phyloP scores from a whole-genome alignment of 2,888 invertebrate genomes.

The Ramazzottius varieornatus region DNA sequence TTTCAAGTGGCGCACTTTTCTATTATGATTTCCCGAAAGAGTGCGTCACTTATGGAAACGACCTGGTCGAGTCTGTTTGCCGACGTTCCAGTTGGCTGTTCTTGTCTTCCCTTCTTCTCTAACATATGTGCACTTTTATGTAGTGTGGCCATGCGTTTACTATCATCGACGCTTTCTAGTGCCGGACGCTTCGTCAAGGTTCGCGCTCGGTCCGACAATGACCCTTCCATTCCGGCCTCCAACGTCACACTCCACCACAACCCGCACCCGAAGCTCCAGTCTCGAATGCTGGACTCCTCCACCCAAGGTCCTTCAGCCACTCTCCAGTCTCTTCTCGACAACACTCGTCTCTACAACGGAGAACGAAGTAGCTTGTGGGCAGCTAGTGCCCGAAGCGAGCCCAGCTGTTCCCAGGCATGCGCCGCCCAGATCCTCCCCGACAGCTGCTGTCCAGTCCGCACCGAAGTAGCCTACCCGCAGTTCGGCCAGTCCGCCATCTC shows the following conservation, averaged over 20 bases:
- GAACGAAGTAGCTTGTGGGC: neutral
- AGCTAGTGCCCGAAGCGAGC: neutral
- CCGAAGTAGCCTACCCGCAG: slow-evolving; percentile 1
- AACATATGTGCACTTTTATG: neutral
- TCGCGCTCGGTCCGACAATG: neutral
- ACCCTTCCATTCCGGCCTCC: too few relatives aligned
- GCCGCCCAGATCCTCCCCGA: neutral
- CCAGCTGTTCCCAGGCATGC: neutral
- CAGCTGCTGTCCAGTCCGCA: neutral
- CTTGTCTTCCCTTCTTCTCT: too few relatives aligned
- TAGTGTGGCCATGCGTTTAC: neutral
- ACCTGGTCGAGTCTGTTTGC: too few relatives aligned
- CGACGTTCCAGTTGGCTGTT: too few relatives aligned
- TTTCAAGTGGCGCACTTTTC: too few relatives aligned
- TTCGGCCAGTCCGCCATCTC: slow-evolving; percentile 4
- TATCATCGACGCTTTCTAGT: neutral
- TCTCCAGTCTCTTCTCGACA: too few relatives aligned
- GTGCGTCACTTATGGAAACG: too few relatives aligned
- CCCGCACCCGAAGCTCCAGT: neutral
- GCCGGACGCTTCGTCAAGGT: neutral
- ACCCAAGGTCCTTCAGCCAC: too few relatives aligned
- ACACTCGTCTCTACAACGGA: neutral
- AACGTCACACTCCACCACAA: neutral
- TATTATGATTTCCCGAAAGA: too few relatives aligned
- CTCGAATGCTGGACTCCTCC: neutral